Conservation (phyloP, 2,113 vertebrate species). For the Tetraodon nigroviridis region DNA sequence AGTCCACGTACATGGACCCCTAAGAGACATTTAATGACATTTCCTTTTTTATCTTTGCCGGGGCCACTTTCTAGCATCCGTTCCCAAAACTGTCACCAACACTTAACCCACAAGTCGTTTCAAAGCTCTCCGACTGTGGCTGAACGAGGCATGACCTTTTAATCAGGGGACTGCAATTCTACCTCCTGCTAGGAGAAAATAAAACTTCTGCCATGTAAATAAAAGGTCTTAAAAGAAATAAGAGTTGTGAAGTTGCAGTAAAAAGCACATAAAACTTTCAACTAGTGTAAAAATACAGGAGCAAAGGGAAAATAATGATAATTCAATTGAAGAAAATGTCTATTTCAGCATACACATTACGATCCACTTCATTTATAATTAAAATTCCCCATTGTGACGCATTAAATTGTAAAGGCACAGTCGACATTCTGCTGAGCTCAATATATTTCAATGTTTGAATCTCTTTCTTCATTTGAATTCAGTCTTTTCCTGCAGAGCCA, state of each 20-base stretch:
- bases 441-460: conserved; percentile 47
- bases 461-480: conserved; percentile 29
- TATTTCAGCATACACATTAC: conserved; percentile 52
- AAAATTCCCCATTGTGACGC: conserved; percentile 39
- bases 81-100: background rate
- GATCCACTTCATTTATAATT: conserved; percentile 58
- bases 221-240: background rate
- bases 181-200: background rate
- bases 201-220: background rate
- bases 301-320: conserved; percentile 46
- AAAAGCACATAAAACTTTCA: conserved; percentile 2
- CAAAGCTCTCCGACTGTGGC: background rate
- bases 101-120: conserved; percentile 1
- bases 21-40: conserved; percentile 1
- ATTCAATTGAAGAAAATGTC: conserved; percentile 52
- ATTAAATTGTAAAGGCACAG: conserved; percentile 49
- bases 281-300: conserved; percentile 22
- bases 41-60: conserved; percentile 19
- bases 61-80: conserved; percentile 8
- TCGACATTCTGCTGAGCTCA: conserved; percentile 41
- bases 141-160: background rate
- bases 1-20: conserved; percentile 20
- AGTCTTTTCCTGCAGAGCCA: conserved; percentile 1
- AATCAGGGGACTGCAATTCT: background rate
- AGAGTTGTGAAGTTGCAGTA: background rate